These are phyloP conservation scores for Botrylloides violaceus DNA, from an alignment of 23 tunicate species.

Conservation along the genomic window DNA sequence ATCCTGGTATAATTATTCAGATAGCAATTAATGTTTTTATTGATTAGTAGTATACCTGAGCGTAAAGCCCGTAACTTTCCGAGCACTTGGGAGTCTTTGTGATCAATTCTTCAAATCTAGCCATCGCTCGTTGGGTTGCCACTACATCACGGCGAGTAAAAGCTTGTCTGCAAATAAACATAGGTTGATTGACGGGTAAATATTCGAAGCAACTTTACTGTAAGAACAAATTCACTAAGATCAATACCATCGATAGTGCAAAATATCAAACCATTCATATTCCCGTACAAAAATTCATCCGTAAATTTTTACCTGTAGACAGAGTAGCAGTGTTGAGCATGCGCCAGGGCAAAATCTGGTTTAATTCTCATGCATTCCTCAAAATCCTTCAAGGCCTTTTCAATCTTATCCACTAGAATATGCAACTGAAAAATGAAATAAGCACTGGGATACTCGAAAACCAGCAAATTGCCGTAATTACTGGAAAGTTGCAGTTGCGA, in stretches of 20 bases:
- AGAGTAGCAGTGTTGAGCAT: slow-evolving; percentile 82
- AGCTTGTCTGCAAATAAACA: slow-evolving; percentile 46
- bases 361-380: slow-evolving; percentile 57
- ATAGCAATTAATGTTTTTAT: background rate
- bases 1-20: too few relatives aligned
- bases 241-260: too few relatives aligned
- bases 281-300: too few relatives aligned
- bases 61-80: slow-evolving; percentile 71
- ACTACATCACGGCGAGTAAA: slow-evolving; percentile 24
- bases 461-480: too few relatives aligned
- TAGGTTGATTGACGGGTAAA: too few relatives aligned
- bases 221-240: too few relatives aligned
- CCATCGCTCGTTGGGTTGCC: slow-evolving; percentile 32
- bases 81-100: slow-evolving; percentile 66
- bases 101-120: slow-evolving; percentile 54
- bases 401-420: slow-evolving; percentile 67
- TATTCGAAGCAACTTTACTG: too few relatives aligned
- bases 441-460: too few relatives aligned
- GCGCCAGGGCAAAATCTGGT: slow-evolving; percentile 81
- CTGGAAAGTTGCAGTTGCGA: too few relatives aligned
- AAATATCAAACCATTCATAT: too few relatives aligned
- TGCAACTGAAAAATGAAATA: slow-evolving; percentile 46
- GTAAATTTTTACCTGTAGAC: slow-evolving; percentile 53
- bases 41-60: slow-evolving; percentile 38
- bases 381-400: slow-evolving; percentile 62